Conservation (phyloP, 1,140 invertebrate genomes). For the Leptonema lineaticorne region DNA sequence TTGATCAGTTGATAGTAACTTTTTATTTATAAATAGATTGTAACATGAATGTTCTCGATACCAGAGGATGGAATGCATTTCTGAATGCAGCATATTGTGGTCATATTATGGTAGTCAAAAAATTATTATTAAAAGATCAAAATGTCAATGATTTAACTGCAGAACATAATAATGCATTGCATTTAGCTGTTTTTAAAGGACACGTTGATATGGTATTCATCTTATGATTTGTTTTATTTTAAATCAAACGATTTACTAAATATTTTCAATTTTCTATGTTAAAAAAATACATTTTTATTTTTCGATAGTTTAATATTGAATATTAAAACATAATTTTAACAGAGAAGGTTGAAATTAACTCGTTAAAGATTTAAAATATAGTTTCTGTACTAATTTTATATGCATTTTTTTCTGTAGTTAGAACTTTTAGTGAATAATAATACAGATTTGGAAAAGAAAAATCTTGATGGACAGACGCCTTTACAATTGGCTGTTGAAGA, state of each 20-base stretch:
- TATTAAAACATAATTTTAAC: too few species aligned
- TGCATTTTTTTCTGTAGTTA: slow-evolving; percentile 27
- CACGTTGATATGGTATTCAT: background rate
- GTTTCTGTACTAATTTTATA: slow-evolving; percentile 27
- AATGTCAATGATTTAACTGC: background rate
- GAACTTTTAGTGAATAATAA: slow-evolving; percentile 28
- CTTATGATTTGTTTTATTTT: too few species aligned
- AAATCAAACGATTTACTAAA: too few species aligned
- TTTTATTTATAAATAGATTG: background rate
- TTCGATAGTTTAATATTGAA: too few species aligned
- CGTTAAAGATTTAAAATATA: too few species aligned
- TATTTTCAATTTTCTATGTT: too few species aligned
- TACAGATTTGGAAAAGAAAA: slow-evolving; percentile 24
- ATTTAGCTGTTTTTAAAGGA: background rate
- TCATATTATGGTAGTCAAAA: background rate
- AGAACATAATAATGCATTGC: background rate
- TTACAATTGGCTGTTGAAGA: slow-evolving; percentile 31
- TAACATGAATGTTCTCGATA: background rate
- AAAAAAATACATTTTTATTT: too few species aligned
- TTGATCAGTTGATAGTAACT: background rate
- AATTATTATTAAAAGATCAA: background rate
- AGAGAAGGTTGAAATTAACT: too few species aligned
- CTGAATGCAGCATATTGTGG: slow-evolving; percentile 31
- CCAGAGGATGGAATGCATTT: slow-evolving; percentile 16
- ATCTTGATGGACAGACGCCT: slow-evolving; percentile 26